Conservation (phyloP, 2,113 vertebrate genomes). For the Aythya baeri region DNA sequence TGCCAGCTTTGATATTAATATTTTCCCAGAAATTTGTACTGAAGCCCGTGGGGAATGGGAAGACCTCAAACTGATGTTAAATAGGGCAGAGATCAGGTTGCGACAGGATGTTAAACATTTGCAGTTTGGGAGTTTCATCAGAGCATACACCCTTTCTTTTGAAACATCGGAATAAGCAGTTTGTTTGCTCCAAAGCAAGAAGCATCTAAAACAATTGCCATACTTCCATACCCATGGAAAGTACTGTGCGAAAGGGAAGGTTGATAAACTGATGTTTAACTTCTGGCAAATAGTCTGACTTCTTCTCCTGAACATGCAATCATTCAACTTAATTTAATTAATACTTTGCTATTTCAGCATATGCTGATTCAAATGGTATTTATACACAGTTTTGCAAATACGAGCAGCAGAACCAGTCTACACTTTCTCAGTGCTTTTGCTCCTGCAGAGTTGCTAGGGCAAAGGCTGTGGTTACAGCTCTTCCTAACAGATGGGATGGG, state of each 20-base stretch:
- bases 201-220: rapidly evolving
- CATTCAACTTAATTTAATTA: not conserved
- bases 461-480: not conserved
- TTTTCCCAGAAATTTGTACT: not conserved
- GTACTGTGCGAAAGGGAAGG: not conserved
- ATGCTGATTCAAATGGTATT: not conserved
- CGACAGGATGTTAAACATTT: constrained; percentile 12
- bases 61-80: not conserved
- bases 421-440: not conserved
- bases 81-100: not conserved
- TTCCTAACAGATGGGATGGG: not conserved
- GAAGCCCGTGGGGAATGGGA: not conserved
- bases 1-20: not conserved
- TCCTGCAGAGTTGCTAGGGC: not conserved
- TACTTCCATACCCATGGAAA: rapidly evolving
- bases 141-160: not conserved
- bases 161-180: not conserved
- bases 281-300: not conserved
- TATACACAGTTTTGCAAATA: not conserved
- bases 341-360: not conserved
- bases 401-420: not conserved
- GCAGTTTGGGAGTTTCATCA: not conserved
- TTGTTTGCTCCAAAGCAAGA: not conserved
- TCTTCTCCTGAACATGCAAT: not conserved
- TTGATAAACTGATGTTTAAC: not conserved